A percentile compares a stretch with the other conserved stretches of the same genome.
Conservation (phyloP, 2,797 vertebrate species). For the Anguilla marmorata region DNA sequence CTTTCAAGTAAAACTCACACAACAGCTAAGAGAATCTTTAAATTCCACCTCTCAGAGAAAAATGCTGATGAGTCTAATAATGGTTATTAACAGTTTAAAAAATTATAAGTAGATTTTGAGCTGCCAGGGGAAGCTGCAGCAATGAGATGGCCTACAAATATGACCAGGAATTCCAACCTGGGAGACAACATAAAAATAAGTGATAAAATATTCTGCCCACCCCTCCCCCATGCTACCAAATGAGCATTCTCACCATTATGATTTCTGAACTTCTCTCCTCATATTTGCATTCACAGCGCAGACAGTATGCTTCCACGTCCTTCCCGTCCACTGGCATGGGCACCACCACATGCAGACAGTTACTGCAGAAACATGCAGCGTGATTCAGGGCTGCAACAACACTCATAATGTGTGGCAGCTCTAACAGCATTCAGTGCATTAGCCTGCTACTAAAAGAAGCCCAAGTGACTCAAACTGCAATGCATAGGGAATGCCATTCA, state of each 20-base stretch:
- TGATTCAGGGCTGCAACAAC: neutral
- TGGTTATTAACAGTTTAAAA: no score
- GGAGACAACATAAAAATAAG: neutral
- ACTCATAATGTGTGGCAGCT: neutral
- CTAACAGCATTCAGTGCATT: neutral
- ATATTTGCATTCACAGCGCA: conserved; percentile 98
- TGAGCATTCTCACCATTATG: conserved; percentile 80
- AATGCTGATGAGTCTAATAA: neutral
- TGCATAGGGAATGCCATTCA: neutral
- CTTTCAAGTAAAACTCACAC: neutral
- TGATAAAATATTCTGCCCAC: neutral
- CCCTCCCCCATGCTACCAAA: neutral
- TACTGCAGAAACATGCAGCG: conserved; percentile 64
- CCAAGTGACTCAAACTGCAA: neutral
- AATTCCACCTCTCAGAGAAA: neutral
- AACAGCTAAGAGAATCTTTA: neutral
- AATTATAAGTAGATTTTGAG: neutral
- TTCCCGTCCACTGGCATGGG: conserved; percentile 94
- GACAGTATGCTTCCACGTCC: conserved; percentile 95
- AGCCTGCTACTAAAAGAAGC: neutral
- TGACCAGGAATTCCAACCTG: neutral
- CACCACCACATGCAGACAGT: conserved; percentile 93
- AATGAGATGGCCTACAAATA: neutral
- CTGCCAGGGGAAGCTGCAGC: neutral
- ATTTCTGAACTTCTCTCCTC: conserved; percentile 97